phyloP scores from a whole-genome alignment of 2,888 invertebrate species.

The Lysandra coridon region DNA sequence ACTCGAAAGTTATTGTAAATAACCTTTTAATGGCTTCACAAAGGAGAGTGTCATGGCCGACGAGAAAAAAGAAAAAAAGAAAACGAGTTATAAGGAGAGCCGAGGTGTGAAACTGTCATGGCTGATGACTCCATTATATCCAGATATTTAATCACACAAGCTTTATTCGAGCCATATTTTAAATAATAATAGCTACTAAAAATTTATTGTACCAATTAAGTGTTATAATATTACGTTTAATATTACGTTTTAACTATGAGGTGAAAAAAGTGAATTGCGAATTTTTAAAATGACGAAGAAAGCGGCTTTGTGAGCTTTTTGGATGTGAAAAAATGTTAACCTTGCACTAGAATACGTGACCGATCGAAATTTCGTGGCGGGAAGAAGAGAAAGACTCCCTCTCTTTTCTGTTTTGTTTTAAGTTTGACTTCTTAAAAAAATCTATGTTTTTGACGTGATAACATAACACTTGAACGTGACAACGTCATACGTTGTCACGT shows the following conservation, averaged over 20 bases:
- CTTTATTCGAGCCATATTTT: not conserved
- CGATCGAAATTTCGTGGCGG: no score
- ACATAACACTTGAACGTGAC: no score
- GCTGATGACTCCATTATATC: constrained; percentile 27
- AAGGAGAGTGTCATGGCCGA: constrained; percentile 17
- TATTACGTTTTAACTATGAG: not conserved
- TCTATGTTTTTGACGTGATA: no score
- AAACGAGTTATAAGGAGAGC: constrained; percentile 10
- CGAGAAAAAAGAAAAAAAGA: not conserved
- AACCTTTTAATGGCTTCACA: constrained; percentile 15
- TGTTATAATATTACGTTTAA: not conserved
- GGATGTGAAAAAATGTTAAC: no score
- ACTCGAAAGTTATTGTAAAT: constrained; percentile 16
- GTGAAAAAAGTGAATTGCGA: not conserved
- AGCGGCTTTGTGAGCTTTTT: no score
- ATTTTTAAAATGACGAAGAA: no score
- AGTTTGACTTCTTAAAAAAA: no score
- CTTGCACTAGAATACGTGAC: no score
- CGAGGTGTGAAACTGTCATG: constrained; percentile 31
- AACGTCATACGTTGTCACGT: no score
- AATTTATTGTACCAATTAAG: not conserved
- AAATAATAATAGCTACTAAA: constrained; percentile 7
- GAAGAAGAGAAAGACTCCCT: no score
- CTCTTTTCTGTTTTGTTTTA: no score
- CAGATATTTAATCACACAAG: constrained; percentile 10